Percentiles rank a stretch among this genome's conserved stretches.
These are phyloP conservation scores for Hippocampus barbouri DNA, from an alignment of 2,113 vertebrate species.

Conservation along the genomic window DNA sequence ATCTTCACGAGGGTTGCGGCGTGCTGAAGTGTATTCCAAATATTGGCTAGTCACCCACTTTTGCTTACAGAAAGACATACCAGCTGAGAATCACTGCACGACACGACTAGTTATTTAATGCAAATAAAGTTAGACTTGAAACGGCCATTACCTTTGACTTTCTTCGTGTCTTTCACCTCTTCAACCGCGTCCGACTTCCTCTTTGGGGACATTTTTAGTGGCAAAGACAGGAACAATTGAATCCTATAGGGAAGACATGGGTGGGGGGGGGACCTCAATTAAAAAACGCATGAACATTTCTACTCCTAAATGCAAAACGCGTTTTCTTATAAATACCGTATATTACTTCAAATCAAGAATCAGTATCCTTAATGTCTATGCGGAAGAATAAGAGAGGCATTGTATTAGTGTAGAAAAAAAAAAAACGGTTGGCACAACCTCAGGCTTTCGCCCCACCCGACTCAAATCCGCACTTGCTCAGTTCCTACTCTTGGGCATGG, in stretches of 20 bases:
- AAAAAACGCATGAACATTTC: not conserved
- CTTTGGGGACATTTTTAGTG: constrained; percentile 72
- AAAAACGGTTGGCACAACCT: not conserved
- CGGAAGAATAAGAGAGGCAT: not conserved
- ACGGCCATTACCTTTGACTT: constrained; percentile 72
- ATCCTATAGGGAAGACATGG: not conserved
- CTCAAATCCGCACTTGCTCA: not conserved
- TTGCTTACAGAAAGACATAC: not conserved
- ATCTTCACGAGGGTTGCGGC: too few species aligned
- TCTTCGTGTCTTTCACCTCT: constrained; percentile 70
- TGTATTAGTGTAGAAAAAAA: not conserved
- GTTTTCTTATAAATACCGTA: not conserved
- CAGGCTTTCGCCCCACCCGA: not conserved
- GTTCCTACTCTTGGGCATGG: not conserved
- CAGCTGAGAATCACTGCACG: not conserved
- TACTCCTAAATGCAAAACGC: not conserved
- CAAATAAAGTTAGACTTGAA: not conserved
- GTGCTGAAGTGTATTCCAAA: too few species aligned
- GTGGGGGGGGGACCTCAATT: not conserved
- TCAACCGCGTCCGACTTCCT: constrained; percentile 52
- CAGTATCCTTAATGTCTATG: not conserved
- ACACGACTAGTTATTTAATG: not conserved
- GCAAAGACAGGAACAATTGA: constrained; percentile 70
- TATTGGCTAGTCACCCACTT: too few species aligned
- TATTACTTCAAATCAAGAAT: not conserved